Percentiles rank a stretch among this genome's conserved stretches.
Evolutionary conservation across 2,888 invertebrate species (phyloP).

Genomic region (Cerastis rubricosa): DNA sequence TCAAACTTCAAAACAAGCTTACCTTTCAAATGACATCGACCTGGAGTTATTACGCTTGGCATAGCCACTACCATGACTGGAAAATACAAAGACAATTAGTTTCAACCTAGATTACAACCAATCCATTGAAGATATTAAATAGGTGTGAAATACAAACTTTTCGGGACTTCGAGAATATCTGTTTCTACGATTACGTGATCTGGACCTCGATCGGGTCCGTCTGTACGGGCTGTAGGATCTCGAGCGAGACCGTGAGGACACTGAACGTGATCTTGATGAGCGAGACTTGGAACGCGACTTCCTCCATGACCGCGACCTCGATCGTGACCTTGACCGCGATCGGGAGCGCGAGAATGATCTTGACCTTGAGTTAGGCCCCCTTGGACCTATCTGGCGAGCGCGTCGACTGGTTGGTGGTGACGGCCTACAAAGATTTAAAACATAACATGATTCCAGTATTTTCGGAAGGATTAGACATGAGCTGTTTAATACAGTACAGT

Average conservation of each 20-base stretch:
- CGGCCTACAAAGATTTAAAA: slow-evolving; percentile 20
- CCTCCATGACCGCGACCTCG: slow-evolving; percentile 73
- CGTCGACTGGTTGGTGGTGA: slow-evolving; percentile 68
- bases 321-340: slow-evolving; percentile 75
- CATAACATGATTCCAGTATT: neutral
- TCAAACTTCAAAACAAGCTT: slow-evolving; percentile 74
- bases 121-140: slow-evolving; percentile 30
- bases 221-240: slow-evolving; percentile 81
- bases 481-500: neutral
- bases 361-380: slow-evolving; percentile 77
- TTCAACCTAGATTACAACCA: slow-evolving; percentile 20
- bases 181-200: slow-evolving; percentile 77
- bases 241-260: slow-evolving; percentile 74
- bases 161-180: slow-evolving; percentile 81
- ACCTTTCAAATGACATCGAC: slow-evolving; percentile 87
- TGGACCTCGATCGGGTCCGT: slow-evolving; percentile 75
- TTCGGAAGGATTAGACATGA: neutral
- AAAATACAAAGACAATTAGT: slow-evolving; percentile 72
- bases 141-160: slow-evolving; percentile 81
- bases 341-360: slow-evolving; percentile 72
- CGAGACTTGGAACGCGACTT: slow-evolving; percentile 73
- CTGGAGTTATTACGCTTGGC: slow-evolving; percentile 86
- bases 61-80: slow-evolving; percentile 82
- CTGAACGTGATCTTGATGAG: slow-evolving; percentile 77
- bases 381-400: slow-evolving; percentile 79